A percentile compares a stretch with the other conserved stretches of the same genome.
Evolutionary conservation across 2,888 invertebrate genomes (phyloP).

Genomic region (Slavum lentiscoides): DNA sequence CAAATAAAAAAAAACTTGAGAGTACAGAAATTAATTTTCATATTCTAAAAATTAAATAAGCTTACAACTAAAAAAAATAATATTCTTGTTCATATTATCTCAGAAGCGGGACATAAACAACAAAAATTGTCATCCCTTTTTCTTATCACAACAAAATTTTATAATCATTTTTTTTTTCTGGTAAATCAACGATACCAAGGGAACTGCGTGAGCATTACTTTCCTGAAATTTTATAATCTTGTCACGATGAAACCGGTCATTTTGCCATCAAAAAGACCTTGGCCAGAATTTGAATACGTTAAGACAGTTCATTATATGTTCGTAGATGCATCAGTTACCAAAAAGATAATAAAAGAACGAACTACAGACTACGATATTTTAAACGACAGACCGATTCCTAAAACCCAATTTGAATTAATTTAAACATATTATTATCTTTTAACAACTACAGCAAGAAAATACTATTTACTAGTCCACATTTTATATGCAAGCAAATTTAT

Average conservation of each 20-base stretch:
- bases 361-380: neutral
- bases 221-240: too few species aligned
- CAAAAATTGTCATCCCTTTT: conserved; percentile 25
- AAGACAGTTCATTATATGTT: conserved; percentile 5
- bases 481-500: conserved; percentile 13
- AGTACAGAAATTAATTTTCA: too few species aligned
- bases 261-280: conserved; percentile 23
- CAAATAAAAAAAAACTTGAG: conserved; percentile 3
- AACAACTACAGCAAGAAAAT: conserved; percentile 15
- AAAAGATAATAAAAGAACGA: conserved; percentile 22
- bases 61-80: too few species aligned
- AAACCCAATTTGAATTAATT: conserved; percentile 16
- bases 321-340: neutral
- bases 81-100: too few species aligned
- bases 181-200: too few species aligned
- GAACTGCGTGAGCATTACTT: too few species aligned
- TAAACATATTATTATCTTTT: too few species aligned
- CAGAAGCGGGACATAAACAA: too few species aligned
- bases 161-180: too few species aligned
- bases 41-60: too few species aligned
- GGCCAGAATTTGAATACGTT: conserved; percentile 5
- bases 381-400: neutral
- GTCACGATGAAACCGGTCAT: conserved; percentile 25
- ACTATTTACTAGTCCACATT: conserved; percentile 6
- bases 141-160: conserved; percentile 17